Base-by-base conservation (phyloP, 2,797 vertebrate genomes). In the Lepus oiostolus region DNA sequence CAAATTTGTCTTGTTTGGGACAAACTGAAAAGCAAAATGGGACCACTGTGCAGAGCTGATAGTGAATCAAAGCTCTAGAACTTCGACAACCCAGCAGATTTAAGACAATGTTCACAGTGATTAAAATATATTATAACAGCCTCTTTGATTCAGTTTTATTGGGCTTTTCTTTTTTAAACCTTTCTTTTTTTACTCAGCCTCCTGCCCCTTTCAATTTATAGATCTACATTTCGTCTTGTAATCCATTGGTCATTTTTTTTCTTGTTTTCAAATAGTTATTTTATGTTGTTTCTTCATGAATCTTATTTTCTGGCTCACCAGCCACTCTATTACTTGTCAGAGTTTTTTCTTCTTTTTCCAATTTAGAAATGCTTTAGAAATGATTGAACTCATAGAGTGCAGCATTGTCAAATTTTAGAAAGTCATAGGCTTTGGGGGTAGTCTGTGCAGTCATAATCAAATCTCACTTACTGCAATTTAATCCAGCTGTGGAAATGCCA, bases 231-330 rank as follows among this genome's bases (percentile, higher is more conserved):
- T 96, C 65, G 1, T 88, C 70, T 96, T 90, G 81, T 80, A 91
- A 85, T 93, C 35, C 47, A 38, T 65, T 70, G 42, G 60, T 77
- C 75, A 19, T 77, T 93, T 87, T 58, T 85, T 58, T 85, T 81
- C 65, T 67, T 68, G 4, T 72, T 71, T 91, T 72, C 11, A 47
- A 74, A 17, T 60, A 72, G 38, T 65, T 82, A 13, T 6, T 70
- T 88, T 87, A 52, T 32, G 26, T 68, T 32, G 24, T 77, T 85
- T 88, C 88, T 88, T 95, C 65, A 54, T 92, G 65, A 95, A 83
- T 92, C 38, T 84, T 94, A 82, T 70, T 84, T 96, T 92, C 82
- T 91, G 67, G 70, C 13, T 62, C 62, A 74, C 30, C 67, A 85
- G 30, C 16, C 28, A 87, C 28, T 63, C 58, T 77, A 50, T 85